Base-by-base conservation (phyloP, 2,888 invertebrate species). In the Pediacus dermestoides region DNA sequence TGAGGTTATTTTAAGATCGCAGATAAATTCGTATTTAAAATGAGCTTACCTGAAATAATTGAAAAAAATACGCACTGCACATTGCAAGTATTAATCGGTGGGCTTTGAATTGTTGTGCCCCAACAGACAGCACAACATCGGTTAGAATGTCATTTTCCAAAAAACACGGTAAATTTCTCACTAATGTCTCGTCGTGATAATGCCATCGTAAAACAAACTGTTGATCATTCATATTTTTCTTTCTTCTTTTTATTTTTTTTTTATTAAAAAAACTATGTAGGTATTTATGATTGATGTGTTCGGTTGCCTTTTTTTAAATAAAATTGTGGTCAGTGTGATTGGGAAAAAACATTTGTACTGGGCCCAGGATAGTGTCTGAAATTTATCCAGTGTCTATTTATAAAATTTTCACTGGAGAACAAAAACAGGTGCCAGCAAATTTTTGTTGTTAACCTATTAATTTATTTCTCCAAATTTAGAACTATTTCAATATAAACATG, bases 51-150 rank as follows among this genome's bases (percentile, higher is more conserved):
- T 85, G 85, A 72, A 91, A 90, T 46, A 91, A 73, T 60, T 89
- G 88, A 57, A 88, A 82, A 68, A 92, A 92, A 72, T 92, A 92
- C 52, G 85, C 83, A 70, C 91, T 91, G 71, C 92, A 91, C 47
- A 90, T 88, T 14, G 91, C 91, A 38, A 92, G 73, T 33, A 92
- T 86, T 34, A 92, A 80, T 58, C 82, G 80, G 69, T 92, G 92
- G 1, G 91, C 92, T 57, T 82, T 82, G 50, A 92, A 74, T n/a
- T 83, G 82, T 44, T 85, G 81, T 12, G 88, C 87, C 54, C 85
- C 88, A 3, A 90, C 90, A 48, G 88, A 88, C 30, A 92, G 74
- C 7, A 90, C 91, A 31, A 91, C 88, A 68, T 91, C 90, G 37
- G 89, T 86, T 57, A 90, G 74, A 66, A 88, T 80, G 53, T 88